phyloP scores from a whole-genome alignment of 2,888 invertebrate genomes.

The Ophion slaviceki region DNA sequence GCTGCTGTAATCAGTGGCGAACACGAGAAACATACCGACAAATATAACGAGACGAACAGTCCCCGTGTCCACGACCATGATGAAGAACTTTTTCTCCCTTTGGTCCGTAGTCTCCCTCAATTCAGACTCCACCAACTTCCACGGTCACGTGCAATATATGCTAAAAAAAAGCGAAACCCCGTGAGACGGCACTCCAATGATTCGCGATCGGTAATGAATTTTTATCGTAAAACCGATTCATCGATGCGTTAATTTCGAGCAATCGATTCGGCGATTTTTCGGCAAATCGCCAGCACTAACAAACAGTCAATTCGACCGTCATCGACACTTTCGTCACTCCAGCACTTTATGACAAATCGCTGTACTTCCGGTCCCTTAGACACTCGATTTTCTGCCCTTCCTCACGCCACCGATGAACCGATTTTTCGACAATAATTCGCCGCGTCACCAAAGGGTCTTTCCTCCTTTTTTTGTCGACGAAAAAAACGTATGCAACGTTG shows the following conservation, averaged over 20 bases:
- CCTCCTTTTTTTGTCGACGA: neutral
- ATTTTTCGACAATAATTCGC: neutral
- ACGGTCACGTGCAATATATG: neutral
- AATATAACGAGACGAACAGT: conserved; percentile 85
- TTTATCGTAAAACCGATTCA: neutral
- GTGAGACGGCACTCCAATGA: neutral
- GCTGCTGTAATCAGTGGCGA: conserved; percentile 85
- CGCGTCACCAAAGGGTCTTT: neutral
- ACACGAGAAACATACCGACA: conserved; percentile 85
- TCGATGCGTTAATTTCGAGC: neutral
- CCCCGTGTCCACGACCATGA: conserved; percentile 80
- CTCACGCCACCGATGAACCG: neutral
- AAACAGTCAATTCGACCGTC: conserved; percentile 37
- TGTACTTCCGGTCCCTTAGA: neutral
- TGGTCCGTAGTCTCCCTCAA: neutral
- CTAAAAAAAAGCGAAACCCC: neutral
- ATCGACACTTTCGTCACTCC: conserved; percentile 75
- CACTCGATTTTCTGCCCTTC: neutral
- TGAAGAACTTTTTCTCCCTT: conserved; percentile 32
- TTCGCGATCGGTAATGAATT: neutral
- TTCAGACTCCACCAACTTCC: neutral
- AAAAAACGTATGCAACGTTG: neutral
- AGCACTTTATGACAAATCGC: too few species aligned
- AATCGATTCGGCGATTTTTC: conserved; percentile 13
- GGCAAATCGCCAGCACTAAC: conserved; percentile 4